Evolutionary conservation across 2,113 vertebrate species (phyloP).

Genomic region (Pipra filicauda): DNA sequence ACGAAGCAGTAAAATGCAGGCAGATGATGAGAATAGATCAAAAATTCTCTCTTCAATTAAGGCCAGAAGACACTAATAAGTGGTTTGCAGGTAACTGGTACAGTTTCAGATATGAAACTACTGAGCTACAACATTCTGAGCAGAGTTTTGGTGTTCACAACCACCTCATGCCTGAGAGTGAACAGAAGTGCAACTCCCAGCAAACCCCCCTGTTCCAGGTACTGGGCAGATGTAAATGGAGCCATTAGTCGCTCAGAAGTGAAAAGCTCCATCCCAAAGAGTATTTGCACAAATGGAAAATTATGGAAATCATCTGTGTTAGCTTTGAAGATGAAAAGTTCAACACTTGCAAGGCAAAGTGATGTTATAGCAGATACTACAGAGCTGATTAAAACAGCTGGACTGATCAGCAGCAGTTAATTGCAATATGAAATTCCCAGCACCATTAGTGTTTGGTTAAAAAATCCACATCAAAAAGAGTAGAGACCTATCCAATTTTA

Average conservation of each 20-base stretch:
- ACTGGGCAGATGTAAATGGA: background rate
- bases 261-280: background rate
- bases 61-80: background rate
- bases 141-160: background rate
- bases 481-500: background rate
- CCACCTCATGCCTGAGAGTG: background rate
- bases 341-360: background rate
- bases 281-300: background rate
- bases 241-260: background rate
- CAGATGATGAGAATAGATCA: background rate
- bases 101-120: background rate
- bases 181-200: background rate
- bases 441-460: background rate
- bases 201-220: background rate
- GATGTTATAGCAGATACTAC: background rate
- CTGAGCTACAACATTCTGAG: background rate
- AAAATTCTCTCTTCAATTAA: background rate
- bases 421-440: background rate
- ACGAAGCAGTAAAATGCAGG: background rate
- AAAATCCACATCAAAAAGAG: constrained; percentile 3
- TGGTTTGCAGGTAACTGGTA: background rate
- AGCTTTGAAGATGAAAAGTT: background rate
- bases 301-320: background rate
- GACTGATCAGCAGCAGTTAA: background rate
- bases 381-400: background rate